Evolutionary conservation across 2,113 vertebrate genomes (phyloP).

Genomic region (Thalassarche chlororhynchos): DNA sequence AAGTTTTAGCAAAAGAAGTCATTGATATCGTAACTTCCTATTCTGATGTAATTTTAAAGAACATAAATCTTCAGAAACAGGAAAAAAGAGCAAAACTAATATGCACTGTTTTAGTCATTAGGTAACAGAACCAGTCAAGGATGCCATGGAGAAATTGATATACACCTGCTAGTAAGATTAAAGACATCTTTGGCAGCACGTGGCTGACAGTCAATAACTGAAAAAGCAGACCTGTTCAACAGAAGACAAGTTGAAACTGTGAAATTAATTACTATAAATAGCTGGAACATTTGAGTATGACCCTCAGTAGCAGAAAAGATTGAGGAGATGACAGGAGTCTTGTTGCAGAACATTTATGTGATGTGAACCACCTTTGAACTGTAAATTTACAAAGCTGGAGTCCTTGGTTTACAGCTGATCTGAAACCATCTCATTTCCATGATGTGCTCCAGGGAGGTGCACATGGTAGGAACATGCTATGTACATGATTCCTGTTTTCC

Average conservation of each 20-base stretch:
- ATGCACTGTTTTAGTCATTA: not conserved
- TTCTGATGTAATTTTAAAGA: not conserved
- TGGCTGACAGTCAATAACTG: not conserved
- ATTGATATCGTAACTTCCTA: not conserved
- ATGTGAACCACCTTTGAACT: not conserved
- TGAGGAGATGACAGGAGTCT: conserved; percentile 11
- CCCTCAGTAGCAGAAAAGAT: not conserved
- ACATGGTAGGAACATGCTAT: not conserved
- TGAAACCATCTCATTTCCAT: not conserved
- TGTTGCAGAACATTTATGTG: not conserved
- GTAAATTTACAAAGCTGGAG: not conserved
- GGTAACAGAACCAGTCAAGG: not conserved
- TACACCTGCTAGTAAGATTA: not conserved
- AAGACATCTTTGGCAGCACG: not conserved
- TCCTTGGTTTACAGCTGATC: not conserved
- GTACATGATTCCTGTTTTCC: not conserved
- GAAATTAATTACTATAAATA: conserved; percentile 57
- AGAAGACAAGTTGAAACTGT: not conserved
- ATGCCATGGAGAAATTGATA: not conserved
- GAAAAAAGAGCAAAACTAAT: not conserved
- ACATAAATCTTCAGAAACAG: not conserved
- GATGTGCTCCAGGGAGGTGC: not conserved
- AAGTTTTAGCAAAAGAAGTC: not conserved
- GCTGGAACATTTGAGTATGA: not conserved
- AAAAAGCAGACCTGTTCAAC: conserved; percentile 15